Evolutionary conservation across 2,113 vertebrate species (phyloP).

Genomic region (Saccopteryx leptura): DNA sequence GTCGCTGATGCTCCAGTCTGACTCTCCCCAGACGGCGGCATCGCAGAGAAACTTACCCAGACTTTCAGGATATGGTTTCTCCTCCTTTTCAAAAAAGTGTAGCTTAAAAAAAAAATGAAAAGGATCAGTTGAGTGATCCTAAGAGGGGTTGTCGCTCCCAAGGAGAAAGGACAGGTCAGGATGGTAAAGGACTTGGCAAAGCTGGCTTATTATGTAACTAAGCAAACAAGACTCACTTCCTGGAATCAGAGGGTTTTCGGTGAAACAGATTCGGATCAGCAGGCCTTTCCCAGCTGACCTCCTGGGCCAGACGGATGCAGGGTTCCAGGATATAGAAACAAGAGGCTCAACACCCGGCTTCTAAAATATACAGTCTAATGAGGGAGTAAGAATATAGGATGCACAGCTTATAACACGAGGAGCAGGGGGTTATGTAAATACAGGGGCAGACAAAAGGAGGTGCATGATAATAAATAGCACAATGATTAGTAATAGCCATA

Average conservation of each 20-base stretch:
- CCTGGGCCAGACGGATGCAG: not conserved
- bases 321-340: not conserved
- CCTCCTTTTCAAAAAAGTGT: not conserved
- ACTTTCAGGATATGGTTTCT: not conserved
- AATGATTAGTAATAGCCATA: not conserved
- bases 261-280: conserved; percentile 64
- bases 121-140: not conserved
- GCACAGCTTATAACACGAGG: not conserved
- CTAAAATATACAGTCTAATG: not conserved
- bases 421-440: not conserved
- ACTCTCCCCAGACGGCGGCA: not conserved
- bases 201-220: conserved; percentile 65
- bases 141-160: not conserved
- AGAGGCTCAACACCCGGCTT: not conserved
- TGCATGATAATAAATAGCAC: not conserved
- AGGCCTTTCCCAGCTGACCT: not conserved
- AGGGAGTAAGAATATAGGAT: not conserved
- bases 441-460: not conserved
- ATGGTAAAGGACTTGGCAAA: conserved; percentile 43
- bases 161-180: conserved; percentile 55
- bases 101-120: not conserved
- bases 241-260: conserved; percentile 55
- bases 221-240: conserved; percentile 69
- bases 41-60: not conserved
- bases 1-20: not conserved